phyloP scores from a whole-genome alignment of 2,888 invertebrate species.

The Dynastes tityus region DNA sequence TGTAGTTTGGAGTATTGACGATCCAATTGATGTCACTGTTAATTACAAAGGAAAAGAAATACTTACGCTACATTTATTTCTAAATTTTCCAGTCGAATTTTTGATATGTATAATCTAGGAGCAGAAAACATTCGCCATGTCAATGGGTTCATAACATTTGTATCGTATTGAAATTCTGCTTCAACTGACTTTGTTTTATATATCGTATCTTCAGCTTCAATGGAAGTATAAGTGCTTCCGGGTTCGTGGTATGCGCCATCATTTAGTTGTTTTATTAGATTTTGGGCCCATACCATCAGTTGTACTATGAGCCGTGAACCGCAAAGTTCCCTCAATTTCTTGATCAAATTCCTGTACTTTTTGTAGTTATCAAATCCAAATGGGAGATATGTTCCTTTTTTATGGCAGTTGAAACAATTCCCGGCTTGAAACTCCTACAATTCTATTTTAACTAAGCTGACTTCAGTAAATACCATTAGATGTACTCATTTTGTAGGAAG shows the following conservation, averaged over 20 bases:
- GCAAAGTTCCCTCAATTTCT: constrained; percentile 82
- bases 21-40: no score
- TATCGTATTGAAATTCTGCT: constrained; percentile 86
- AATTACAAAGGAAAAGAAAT: no score
- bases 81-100: constrained; percentile 81
- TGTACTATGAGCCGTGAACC: constrained; percentile 78
- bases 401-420: constrained; percentile 80
- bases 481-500: constrained; percentile 79
- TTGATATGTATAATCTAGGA: constrained; percentile 83
- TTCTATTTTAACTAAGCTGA: constrained; percentile 48
- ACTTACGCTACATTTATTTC: constrained; percentile 77
- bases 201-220: constrained; percentile 80
- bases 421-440: constrained; percentile 79
- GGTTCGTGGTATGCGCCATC: constrained; percentile 78
- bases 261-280: constrained; percentile 63
- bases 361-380: constrained; percentile 78
- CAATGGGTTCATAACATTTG: constrained; percentile 85
- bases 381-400: constrained; percentile 77
- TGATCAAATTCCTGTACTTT: constrained; percentile 72
- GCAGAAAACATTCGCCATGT: constrained; percentile 86
- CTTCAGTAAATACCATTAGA: constrained; percentile 39
- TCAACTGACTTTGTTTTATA: constrained; percentile 78
- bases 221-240: constrained; percentile 78
- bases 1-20: no score
- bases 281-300: constrained; percentile 69